phyloP scores from a whole-genome alignment of 2,797 vertebrate genomes.

The Leptodactylus fallax region DNA sequence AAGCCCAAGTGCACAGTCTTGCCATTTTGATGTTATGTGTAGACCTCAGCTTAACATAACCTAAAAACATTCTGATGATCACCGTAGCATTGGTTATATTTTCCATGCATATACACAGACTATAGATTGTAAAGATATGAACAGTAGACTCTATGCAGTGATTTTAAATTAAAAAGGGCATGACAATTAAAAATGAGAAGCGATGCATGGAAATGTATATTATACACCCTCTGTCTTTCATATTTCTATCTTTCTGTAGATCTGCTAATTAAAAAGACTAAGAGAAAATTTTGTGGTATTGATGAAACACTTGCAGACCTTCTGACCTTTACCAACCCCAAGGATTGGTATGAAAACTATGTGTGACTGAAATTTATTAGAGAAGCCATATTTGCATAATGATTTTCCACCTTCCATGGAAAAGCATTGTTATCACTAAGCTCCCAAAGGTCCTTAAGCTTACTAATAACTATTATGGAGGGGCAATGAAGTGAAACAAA shows the following conservation, averaged over 20 bases:
- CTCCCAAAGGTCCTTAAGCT: conserved; percentile 96
- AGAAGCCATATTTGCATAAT: conserved; percentile 93
- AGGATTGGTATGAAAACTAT: conserved; percentile 87
- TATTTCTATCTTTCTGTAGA: conserved; percentile 68
- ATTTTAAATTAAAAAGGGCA: not conserved
- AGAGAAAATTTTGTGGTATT: conserved; percentile 69
- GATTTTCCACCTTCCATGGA: conserved; percentile 83
- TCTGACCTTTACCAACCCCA: conserved; percentile 83
- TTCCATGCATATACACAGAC: not conserved
- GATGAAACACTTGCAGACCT: conserved; percentile 76
- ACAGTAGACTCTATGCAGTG: not conserved
- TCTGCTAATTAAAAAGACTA: conserved; percentile 71
- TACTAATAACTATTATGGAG: conserved; percentile 99
- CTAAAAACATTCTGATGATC: not conserved
- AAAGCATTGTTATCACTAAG: conserved; percentile 86
- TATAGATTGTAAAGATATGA: not conserved
- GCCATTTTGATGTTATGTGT: not conserved
- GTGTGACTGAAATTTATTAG: conserved; percentile 87
- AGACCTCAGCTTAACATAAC: not conserved
- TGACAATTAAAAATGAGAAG: conserved; percentile 61
- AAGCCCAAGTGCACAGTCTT: not conserved
- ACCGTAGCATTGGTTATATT: not conserved
- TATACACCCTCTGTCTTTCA: conserved; percentile 62
- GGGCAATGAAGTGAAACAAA: conserved; percentile 93
- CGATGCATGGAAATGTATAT: conserved; percentile 63